A percentile compares a stretch with the other conserved stretches of the same genome.
phyloP scores from a whole-genome alignment of 2,888 invertebrate species.

The Prosopocoilus inquinatus region DNA sequence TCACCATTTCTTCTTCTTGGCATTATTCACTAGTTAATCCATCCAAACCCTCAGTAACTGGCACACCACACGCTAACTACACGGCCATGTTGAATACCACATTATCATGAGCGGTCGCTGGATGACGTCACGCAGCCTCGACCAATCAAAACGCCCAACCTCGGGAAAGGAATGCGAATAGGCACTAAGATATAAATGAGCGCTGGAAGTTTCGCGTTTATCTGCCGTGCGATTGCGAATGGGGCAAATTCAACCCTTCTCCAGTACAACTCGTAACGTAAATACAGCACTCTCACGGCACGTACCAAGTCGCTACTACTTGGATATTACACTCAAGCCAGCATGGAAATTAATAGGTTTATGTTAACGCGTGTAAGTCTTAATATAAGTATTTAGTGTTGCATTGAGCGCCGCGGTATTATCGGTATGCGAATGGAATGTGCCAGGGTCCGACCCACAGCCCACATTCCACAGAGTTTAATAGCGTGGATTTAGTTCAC shows the following conservation, averaged over 20 bases:
- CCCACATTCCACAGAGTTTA: constrained; percentile 45
- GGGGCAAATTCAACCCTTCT: too few species aligned
- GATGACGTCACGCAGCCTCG: constrained; percentile 73
- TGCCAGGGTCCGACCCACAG: constrained; percentile 41
- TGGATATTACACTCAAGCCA: too few species aligned
- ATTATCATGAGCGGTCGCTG: constrained; percentile 63
- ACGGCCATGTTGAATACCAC: constrained; percentile 84
- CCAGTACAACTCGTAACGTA: too few species aligned
- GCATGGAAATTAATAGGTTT: too few species aligned
- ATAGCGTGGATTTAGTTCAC: constrained; percentile 41
- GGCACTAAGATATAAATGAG: constrained; percentile 20
- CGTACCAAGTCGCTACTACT: too few species aligned
- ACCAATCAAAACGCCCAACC: constrained; percentile 56
- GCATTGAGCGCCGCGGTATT: constrained; percentile 21
- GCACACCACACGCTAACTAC: constrained; percentile 64
- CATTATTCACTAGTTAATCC: constrained; percentile 77
- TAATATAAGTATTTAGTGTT: constrained; percentile 5
- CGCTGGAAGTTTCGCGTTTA: too few species aligned
- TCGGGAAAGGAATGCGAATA: constrained; percentile 50
- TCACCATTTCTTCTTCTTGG: constrained; percentile 89
- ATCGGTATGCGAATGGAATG: constrained; percentile 43
- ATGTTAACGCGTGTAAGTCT: too few species aligned
- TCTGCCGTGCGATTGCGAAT: too few species aligned
- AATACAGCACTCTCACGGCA: too few species aligned
- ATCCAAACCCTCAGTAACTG: constrained; percentile 66